These are phyloP conservation scores for Antheraea yamamai DNA, from an alignment of 2,888 invertebrate genomes.

Conservation along the genomic window DNA sequence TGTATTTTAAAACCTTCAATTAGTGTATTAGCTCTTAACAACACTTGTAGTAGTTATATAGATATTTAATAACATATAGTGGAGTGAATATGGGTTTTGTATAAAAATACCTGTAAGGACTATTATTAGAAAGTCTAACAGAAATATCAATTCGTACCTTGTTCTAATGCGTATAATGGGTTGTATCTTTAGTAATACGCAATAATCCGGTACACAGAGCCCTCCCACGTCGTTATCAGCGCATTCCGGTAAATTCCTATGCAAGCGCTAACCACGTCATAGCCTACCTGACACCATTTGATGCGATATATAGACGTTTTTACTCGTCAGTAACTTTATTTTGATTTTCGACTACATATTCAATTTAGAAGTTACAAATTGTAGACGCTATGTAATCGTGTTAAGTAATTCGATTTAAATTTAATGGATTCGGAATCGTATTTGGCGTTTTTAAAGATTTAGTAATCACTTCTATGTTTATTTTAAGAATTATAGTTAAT, in stretches of 20 bases:
- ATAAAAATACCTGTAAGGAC: background rate
- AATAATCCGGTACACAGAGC: conserved; percentile 18
- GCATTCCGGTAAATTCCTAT: conserved; percentile 39
- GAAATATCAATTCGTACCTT: background rate
- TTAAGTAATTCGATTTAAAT: too few species aligned
- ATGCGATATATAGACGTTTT: background rate
- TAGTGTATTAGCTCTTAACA: too few species aligned
- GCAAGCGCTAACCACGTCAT: conserved; percentile 36
- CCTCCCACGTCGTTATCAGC: conserved; percentile 40
- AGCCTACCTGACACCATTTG: conserved; percentile 17
- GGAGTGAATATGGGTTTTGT: background rate
- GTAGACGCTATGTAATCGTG: too few species aligned
- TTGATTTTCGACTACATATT: background rate
- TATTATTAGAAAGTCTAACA: background rate
- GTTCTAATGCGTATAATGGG: background rate
- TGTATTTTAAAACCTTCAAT: too few species aligned
- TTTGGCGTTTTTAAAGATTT: too few species aligned
- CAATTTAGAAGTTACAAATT: too few species aligned
- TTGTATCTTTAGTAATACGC: background rate
- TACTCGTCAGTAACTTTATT: background rate
- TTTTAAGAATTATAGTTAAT: too few species aligned
- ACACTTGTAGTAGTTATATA: too few species aligned
- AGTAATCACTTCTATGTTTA: too few species aligned
- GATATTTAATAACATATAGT: background rate
- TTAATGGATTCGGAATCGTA: too few species aligned